Percentiles rank a stretch among this genome's conserved stretches.
phyloP scores from a whole-genome alignment of 1,140 invertebrate species.

The Lepidurus couesii region DNA sequence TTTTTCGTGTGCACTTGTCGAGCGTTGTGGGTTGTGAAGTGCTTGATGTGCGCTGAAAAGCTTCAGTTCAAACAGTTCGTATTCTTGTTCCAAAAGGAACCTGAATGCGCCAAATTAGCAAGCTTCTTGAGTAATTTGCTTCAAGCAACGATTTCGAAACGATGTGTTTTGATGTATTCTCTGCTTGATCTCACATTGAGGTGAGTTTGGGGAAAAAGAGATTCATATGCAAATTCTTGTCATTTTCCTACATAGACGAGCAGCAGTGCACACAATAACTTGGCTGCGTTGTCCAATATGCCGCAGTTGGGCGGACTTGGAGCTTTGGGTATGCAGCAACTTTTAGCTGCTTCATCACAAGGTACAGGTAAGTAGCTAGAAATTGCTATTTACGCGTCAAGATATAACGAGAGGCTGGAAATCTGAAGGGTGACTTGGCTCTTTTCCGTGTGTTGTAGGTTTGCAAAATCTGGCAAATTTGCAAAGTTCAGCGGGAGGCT shows the following conservation, averaged over 20 bases:
- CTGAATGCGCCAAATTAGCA: no score
- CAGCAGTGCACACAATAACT: slow-evolving; percentile 37
- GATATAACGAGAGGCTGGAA: slow-evolving; percentile 31
- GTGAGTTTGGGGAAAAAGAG: neutral
- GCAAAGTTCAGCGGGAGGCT: slow-evolving; percentile 38
- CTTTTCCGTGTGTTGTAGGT: slow-evolving; percentile 38
- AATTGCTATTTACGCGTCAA: slow-evolving; percentile 9
- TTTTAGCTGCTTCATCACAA: slow-evolving; percentile 52
- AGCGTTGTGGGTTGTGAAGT: no score
- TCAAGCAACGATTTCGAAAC: neutral
- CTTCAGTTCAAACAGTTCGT: no score
- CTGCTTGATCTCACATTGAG: no score
- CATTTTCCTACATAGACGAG: neutral
- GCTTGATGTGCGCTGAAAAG: no score
- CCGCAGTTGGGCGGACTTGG: slow-evolving; percentile 54
- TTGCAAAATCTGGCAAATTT: slow-evolving; percentile 41
- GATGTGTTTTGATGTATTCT: no score
- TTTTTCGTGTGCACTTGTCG: no score
- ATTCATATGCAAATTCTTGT: neutral
- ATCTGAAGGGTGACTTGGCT: slow-evolving; percentile 43
- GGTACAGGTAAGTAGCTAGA: slow-evolving; percentile 26
- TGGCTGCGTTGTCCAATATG: slow-evolving; percentile 39
- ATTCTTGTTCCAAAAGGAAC: no score
- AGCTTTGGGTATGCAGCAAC: slow-evolving; percentile 49
- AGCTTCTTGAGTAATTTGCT: no score